phyloP scores from a whole-genome alignment of 2,888 invertebrate species.

The Leptinotarsa juncta region DNA sequence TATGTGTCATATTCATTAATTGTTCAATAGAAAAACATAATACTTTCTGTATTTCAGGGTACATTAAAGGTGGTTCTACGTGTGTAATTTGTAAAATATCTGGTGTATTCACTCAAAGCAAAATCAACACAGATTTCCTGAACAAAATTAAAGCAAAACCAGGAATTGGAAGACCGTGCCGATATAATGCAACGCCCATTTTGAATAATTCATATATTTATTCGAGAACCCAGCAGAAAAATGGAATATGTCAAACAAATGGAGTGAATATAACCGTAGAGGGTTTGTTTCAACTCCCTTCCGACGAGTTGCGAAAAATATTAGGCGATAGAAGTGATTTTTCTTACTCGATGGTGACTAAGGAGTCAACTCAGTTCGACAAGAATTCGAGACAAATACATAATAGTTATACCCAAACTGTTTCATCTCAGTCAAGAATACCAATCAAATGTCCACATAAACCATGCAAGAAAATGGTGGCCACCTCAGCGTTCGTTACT shows the following conservation, averaged over 20 bases:
- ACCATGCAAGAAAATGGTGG: constrained; percentile 59
- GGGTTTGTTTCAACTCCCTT: constrained; percentile 54
- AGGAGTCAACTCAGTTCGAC: constrained; percentile 6
- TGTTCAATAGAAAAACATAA: not conserved
- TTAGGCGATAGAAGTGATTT: constrained; percentile 36
- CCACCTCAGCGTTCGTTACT: constrained; percentile 57
- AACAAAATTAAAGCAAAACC: constrained; percentile 58
- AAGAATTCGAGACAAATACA: constrained; percentile 25
- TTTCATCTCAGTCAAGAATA: constrained; percentile 40
- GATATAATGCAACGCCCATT: constrained; percentile 52
- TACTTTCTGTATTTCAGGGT: constrained; percentile 37
- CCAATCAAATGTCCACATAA: constrained; percentile 60
- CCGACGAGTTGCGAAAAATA: constrained; percentile 48
- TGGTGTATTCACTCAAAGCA: constrained; percentile 49
- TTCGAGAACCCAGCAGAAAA: constrained; percentile 29
- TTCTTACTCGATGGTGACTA: constrained; percentile 5
- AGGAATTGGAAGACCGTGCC: constrained; percentile 58
- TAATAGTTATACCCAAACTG: constrained; percentile 18
- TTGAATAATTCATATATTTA: constrained; percentile 28
- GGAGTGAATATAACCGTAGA: constrained; percentile 53
- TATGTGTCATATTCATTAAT: not conserved
- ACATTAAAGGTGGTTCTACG: constrained; percentile 46
- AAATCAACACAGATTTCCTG: constrained; percentile 53
- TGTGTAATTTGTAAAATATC: constrained; percentile 51
- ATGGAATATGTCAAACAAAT: constrained; percentile 19